Evolutionary conservation across 2,113 vertebrate genomes (phyloP).

Genomic region (Nipponia nippon): DNA sequence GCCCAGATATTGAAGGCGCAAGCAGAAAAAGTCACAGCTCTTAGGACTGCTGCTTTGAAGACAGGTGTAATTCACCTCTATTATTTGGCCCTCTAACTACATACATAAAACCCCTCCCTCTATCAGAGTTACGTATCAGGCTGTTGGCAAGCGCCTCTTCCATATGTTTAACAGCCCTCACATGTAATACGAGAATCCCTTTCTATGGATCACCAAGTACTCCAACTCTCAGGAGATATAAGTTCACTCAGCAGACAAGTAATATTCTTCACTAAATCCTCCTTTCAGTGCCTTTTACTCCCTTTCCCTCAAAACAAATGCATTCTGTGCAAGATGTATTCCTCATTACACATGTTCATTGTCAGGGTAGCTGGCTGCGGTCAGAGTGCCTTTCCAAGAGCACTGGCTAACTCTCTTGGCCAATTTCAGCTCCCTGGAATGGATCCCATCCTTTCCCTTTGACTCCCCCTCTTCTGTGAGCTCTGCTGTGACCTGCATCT

Average conservation of each 20-base stretch:
- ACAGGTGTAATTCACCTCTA: neutral
- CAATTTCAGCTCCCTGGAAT: neutral
- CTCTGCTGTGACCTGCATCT: neutral
- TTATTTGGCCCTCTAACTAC: constrained; percentile 21
- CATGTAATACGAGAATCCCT: neutral
- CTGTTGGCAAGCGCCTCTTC: neutral
- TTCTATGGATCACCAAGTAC: neutral
- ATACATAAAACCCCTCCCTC: neutral
- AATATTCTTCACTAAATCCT: neutral
- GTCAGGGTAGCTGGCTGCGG: neutral
- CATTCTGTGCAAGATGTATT: neutral
- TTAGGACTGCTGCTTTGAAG: neutral
- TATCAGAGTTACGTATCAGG: neutral
- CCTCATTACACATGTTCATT: neutral
- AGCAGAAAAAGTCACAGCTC: constrained; percentile 20
- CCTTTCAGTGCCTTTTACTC: neutral
- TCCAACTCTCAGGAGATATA: neutral
- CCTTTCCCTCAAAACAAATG: neutral
- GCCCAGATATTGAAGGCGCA: constrained; percentile 8
- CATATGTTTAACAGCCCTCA: neutral
- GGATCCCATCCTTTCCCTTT: neutral
- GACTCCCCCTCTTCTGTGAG: neutral
- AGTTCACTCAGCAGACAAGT: neutral
- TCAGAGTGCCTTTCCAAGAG: neutral
- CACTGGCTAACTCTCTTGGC: neutral